phyloP scores from a whole-genome alignment of 2,113 vertebrate genomes.

The Hypanus sabinus region DNA sequence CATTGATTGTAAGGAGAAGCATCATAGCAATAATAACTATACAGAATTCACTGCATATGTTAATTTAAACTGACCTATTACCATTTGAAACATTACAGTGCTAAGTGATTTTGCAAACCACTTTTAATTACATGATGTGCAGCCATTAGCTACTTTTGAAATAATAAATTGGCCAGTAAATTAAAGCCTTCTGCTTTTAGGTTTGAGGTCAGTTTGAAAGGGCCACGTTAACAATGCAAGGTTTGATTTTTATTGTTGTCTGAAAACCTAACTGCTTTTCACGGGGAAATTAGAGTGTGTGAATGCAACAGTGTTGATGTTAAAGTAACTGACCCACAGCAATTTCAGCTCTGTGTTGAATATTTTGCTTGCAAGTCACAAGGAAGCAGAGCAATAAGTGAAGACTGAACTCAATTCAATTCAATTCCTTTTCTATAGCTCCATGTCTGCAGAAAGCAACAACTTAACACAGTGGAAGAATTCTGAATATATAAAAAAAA shows the following conservation, averaged over 20 bases:
- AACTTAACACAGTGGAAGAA: neutral
- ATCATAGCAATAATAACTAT: slow-evolving; percentile 1
- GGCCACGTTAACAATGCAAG: neutral
- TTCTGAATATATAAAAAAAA: slow-evolving; percentile 11
- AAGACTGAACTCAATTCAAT: slow-evolving; percentile 26
- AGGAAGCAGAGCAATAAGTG: slow-evolving; percentile 21
- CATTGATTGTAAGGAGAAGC: neutral
- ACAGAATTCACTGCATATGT: neutral
- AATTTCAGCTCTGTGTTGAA: neutral
- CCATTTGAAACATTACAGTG: neutral
- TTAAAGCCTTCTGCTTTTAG: neutral
- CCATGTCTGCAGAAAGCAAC: slow-evolving; percentile 11
- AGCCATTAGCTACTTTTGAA: slow-evolving; percentile 23
- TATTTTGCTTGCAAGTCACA: neutral
- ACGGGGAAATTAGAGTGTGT: slow-evolving; percentile 8
- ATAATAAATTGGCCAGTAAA: neutral
- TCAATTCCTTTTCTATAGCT: slow-evolving; percentile 11
- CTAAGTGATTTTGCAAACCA: neutral
- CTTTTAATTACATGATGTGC: slow-evolving; percentile 2
- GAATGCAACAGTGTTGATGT: neutral
- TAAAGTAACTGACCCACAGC: neutral
- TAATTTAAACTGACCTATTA: neutral
- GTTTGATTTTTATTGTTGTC: neutral
- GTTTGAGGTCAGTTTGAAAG: neutral
- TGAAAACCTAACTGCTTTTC: neutral